Base-by-base conservation (phyloP, 2,888 invertebrate genomes). In the Aphrophora alni region DNA sequence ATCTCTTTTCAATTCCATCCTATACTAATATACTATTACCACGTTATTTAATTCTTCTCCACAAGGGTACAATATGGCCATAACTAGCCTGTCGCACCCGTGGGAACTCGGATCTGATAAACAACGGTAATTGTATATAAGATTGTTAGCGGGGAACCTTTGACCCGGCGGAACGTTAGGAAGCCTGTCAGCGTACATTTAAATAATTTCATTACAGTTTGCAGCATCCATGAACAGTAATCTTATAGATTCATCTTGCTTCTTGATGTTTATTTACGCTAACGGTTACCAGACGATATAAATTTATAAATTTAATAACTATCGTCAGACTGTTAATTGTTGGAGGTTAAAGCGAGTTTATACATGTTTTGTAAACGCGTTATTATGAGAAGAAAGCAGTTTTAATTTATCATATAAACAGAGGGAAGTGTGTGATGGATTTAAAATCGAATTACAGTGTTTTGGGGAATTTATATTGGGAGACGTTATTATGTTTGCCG, bases 41-140 rank as follows among this genome's bases (percentile, higher is more conserved):
- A 8, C 44, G 8, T 44, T 44, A 14, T 44, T 8, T 44, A 44
- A 44, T n/a, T n/a, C 14, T 44, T 44, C 2, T 17, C 44, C 44
- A 17, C 44, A 2, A 4, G 44, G 44, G 44, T 44, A 44, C 44
- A 21, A 21, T 59, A 59, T 59, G 59, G 59, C 21, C 21, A 21
- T 59, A 59, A 59, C 59, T 21, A 21, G 44, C 12, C 44, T 44
- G 44, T 44, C 44, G 17, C 21, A 59, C 59, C 59, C 59, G 59
- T 59, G 59, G 59, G 59, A 59, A 59, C 59, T n/a, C 21, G 21
- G 59, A 59, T 59, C 44, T 44, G 21, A 21, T 21, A 59, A 59
- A 59, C 59, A 59, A 21, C 59, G 59, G 59, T 59, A 59, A 59
- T 59, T 59, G 59, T 59, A 59, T 21, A 59, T 59, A 59, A 59